A percentile compares a stretch with the other conserved stretches of the same genome.
Conservation (phyloP, 2,888 invertebrate genomes). For the Ophraella communa region DNA sequence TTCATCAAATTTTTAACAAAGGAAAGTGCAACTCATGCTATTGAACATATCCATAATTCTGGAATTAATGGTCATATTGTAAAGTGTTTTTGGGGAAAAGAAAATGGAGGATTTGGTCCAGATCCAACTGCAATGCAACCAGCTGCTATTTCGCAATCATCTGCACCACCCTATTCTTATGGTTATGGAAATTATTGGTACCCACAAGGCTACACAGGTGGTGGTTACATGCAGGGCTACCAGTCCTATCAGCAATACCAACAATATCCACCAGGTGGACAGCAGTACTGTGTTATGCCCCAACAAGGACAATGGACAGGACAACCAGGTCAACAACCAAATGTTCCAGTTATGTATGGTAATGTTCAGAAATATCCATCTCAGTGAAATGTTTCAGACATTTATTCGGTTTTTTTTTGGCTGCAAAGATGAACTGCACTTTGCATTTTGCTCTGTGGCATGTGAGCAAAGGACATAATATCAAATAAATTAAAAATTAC, state of each 20-base stretch:
- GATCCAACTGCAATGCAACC: constrained; percentile 58
- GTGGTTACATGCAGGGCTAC: constrained; percentile 65
- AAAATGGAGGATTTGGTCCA: constrained; percentile 74
- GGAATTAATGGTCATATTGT: constrained; percentile 95
- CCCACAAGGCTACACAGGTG: constrained; percentile 72
- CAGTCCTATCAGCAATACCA: constrained; percentile 61
- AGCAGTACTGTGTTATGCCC: constrained; percentile 57
- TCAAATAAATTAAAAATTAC: constrained; percentile 35
- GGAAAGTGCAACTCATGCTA: constrained; percentile 96
- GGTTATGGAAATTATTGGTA: constrained; percentile 83
- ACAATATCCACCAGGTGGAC: constrained; percentile 61
- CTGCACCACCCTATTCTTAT: constrained; percentile 82
- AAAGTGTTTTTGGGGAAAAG: constrained; percentile 99
- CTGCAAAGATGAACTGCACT: constrained; percentile 21
- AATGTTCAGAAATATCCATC: constrained; percentile 85
- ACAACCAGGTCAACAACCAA: constrained; percentile 61
- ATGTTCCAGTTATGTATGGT: constrained; percentile 71
- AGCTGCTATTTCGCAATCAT: constrained; percentile 54
- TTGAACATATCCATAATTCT: constrained; percentile 94
- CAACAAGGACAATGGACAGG: constrained; percentile 58
- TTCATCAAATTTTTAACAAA: constrained; percentile 98
- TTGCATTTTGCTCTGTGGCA: constrained; percentile 31
- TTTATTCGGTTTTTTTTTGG: constrained; percentile 15
- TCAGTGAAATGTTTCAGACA: constrained; percentile 68
- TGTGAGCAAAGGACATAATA: constrained; percentile 36